A percentile compares a stretch with the other conserved stretches of the same genome.
phyloP scores from a whole-genome alignment of 2,888 invertebrate genomes.

The Volucella zonaria region DNA sequence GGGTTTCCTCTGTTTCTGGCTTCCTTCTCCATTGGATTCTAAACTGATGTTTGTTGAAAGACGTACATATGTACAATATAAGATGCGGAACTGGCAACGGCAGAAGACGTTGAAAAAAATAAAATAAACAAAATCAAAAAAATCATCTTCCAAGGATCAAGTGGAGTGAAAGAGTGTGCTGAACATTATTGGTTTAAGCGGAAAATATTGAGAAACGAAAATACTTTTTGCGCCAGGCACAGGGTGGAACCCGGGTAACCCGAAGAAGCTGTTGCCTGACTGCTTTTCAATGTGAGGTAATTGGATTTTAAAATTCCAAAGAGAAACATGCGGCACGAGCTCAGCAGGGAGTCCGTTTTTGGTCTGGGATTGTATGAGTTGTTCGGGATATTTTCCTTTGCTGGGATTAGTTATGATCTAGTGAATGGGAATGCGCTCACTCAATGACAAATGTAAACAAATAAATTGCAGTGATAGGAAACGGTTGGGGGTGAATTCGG shows the following conservation, averaged over 20 bases:
- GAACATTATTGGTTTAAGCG: conserved; percentile 72
- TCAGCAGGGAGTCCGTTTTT: not conserved
- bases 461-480: conserved; percentile 14
- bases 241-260: not conserved
- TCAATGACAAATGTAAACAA: conserved; percentile 68
- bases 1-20: not conserved
- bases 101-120: not conserved
- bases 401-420: conserved; percentile 65
- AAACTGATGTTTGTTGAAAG: not conserved
- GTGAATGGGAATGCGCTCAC: conserved; percentile 52
- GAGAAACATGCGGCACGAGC: conserved; percentile 53
- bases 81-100: not conserved
- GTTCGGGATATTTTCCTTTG: conserved; percentile 60
- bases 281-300: conserved; percentile 62
- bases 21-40: not conserved
- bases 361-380: conserved; percentile 38
- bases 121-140: conserved; percentile 27
- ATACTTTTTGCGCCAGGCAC: conserved; percentile 42
- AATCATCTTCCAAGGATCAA: conserved; percentile 42
- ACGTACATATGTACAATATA: conserved; percentile 1
- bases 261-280: conserved; percentile 51
- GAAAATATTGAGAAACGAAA: conserved; percentile 69
- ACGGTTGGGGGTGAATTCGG: not conserved
- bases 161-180: conserved; percentile 56
- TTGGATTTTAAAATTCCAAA: conserved; percentile 71